A percentile compares a stretch with the other conserved stretches of the same genome.
These are phyloP conservation scores for Leptopilina syphax DNA, from an alignment of 2,888 invertebrate genomes.

Conservation along the genomic window DNA sequence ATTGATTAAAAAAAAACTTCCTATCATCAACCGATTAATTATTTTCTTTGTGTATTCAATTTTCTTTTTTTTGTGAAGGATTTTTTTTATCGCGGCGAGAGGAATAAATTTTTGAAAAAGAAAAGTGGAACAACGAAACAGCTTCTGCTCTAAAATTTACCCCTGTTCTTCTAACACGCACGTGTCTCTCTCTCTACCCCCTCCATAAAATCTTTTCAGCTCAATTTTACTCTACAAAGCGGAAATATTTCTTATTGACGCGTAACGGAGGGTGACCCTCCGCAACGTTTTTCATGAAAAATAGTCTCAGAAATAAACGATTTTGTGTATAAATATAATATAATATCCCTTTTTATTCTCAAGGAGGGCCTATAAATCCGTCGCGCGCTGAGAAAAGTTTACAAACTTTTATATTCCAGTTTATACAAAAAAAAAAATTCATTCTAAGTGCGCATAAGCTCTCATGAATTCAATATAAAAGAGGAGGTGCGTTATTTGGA, in stretches of 20 bases:
- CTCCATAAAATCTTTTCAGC: background rate
- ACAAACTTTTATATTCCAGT: too few species aligned
- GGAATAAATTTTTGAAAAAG: too few species aligned
- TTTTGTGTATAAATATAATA: background rate
- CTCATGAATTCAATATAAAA: too few species aligned
- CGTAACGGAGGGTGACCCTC: conserved; percentile 22
- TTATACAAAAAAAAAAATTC: too few species aligned
- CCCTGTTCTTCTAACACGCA: background rate
- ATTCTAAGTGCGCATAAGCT: too few species aligned
- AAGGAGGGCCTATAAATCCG: background rate
- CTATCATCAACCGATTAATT: too few species aligned
- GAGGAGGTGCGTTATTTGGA: too few species aligned
- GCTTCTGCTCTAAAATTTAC: conserved; percentile 18
- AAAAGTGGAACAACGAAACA: background rate
- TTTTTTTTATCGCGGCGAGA: too few species aligned
- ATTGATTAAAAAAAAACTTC: too few species aligned
- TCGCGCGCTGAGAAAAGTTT: background rate
- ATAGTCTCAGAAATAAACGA: background rate
- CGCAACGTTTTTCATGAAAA: conserved; percentile 10
- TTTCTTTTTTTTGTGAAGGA: too few species aligned
- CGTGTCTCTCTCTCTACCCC: background rate
- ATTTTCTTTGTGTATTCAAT: too few species aligned
- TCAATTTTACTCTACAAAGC: background rate
- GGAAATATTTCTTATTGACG: conserved; percentile 23
- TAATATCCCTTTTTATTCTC: background rate